Conservation (phyloP, 2,888 invertebrate species). For the Pyrochroa serraticornis region DNA sequence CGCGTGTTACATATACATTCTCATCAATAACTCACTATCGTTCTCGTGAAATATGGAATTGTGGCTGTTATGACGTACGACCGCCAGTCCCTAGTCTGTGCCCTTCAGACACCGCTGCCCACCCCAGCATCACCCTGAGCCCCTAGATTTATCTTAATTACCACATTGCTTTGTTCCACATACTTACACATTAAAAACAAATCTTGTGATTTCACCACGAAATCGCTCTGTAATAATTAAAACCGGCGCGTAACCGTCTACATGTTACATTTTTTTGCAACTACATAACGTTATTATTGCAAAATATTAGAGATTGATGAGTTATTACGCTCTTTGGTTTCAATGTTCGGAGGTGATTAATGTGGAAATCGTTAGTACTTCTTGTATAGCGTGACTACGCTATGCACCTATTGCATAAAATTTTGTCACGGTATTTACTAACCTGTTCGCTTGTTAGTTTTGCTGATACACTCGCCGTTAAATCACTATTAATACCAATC, state of each 20-base stretch:
- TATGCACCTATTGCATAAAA: conserved; percentile 23
- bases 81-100: conserved; percentile 33
- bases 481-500: conserved; percentile 16
- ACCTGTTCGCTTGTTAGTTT: conserved; percentile 14
- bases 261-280: conserved; percentile 6
- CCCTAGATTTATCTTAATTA: conserved; percentile 38
- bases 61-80: conserved; percentile 48
- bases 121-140: conserved; percentile 26
- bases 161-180: conserved; percentile 12
- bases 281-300: conserved; percentile 10
- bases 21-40: conserved; percentile 52
- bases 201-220: neutral
- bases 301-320: conserved; percentile 29
- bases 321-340: conserved; percentile 21
- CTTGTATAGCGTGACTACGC: conserved; percentile 21
- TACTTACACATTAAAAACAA: conserved; percentile 2
- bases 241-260: neutral
- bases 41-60: conserved; percentile 50
- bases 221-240: neutral
- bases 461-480: neutral
- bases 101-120: conserved; percentile 27
- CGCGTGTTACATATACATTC: conserved; percentile 46
- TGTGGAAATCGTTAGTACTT: conserved; percentile 26
- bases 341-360: conserved; percentile 22
- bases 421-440: conserved; percentile 25